Percentiles rank a stretch among this genome's conserved stretches.
These are phyloP conservation scores for Pocillopora verrucosa DNA, from an alignment of 64 coral and sea anemone species.

Conservation along the genomic window DNA sequence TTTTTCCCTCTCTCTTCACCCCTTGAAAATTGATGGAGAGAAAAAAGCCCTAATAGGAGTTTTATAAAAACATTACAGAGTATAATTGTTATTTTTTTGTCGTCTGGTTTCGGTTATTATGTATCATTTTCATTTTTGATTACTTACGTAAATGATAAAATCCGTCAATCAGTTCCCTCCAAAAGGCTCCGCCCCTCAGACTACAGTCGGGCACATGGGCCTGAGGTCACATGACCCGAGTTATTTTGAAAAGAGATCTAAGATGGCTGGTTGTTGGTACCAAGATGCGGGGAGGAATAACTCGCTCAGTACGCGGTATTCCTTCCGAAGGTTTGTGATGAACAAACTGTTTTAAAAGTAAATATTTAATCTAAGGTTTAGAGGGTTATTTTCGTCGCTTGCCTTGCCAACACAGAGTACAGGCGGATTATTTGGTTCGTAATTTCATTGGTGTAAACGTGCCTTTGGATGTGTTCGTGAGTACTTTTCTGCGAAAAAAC, in stretches of 20 bases:
- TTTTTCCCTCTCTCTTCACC: no score
- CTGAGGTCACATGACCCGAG: slow-evolving; percentile 36
- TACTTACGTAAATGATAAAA: not conserved
- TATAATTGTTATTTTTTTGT: no score
- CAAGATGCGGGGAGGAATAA: slow-evolving; percentile 28
- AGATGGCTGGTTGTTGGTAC: slow-evolving; percentile 22
- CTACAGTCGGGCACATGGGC: not conserved
- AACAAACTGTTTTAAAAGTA: not conserved
- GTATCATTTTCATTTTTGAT: no score
- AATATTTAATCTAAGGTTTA: not conserved
- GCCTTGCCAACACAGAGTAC: no score
- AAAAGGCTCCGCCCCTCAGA: not conserved
- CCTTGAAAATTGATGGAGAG: no score
- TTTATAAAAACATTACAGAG: no score
- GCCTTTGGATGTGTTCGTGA: no score
- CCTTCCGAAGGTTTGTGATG: slow-evolving; percentile 35
- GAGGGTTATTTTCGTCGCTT: not conserved
- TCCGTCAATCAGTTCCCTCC: not conserved
- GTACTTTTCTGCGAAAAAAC: no score
- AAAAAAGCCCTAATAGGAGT: no score
- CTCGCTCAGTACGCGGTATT: slow-evolving; percentile 43
- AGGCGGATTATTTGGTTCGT: no score
- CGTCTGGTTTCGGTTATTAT: no score
- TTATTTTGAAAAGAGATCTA: slow-evolving; percentile 39
- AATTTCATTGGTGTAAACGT: no score